Base-by-base conservation (phyloP, 2,888 invertebrate genomes). In the Ophraella communa region DNA sequence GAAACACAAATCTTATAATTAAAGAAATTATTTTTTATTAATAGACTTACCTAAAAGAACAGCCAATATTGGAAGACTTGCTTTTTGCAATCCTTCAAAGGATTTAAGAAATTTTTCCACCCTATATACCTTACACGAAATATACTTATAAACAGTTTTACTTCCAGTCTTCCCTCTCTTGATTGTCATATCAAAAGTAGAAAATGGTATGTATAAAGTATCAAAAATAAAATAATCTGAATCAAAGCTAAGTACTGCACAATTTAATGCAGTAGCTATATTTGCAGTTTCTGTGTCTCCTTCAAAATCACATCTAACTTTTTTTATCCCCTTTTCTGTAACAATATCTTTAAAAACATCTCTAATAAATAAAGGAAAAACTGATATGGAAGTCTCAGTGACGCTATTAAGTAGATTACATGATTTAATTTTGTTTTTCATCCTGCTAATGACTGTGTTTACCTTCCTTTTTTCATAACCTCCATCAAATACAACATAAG, bases 201-300 rank as follows among this genome's bases (percentile, higher is more conserved):
- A 84, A 70, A 93, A 88, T 0, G 94, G 93, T 69, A 98, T 91
- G 73, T 94, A 95, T 1, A 86, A 81, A 0, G 93, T 89, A 82
- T 93, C 91, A 81, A 91, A 94, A 68, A 98, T 90, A 76, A 90
- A 96, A 75, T 45, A 63, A 52, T 63, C 63, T 21, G 63, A 63
- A 44, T 63, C 58, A 20, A 42, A 53, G 20, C 63, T 63, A 4
- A 63, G 42, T 30, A 63, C 23, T 8, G 63, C 58, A 18, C 63
- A 63, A 14, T 33, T 45, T 45, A 63, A 47, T 62, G 88, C 85
- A 68, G 89, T 87, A 0, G 95, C 93, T 71, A 96, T 81, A 0
- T 90, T 89, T 0, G 95, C 95, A 58, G 95, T 89, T 76, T 94
- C 91, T 71, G 90, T 89, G 79, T 98, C 97, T 1, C 96, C 96